phyloP scores from a whole-genome alignment of 1,140 invertebrate species.

The Paramacrobiotus metropolitanus region DNA sequence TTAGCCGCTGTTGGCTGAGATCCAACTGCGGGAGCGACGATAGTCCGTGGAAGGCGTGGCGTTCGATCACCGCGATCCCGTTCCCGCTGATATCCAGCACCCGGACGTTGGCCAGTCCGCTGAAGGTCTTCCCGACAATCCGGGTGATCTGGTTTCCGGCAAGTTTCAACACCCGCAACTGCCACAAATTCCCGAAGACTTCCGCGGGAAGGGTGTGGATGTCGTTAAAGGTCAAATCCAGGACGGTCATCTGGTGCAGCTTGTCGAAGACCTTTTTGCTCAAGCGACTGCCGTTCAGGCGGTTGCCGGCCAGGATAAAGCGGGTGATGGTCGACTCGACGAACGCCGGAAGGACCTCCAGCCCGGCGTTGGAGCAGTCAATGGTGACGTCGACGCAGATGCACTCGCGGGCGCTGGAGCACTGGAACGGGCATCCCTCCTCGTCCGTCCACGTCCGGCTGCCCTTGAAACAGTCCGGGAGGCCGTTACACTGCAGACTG shows the following conservation, averaged over 20 bases:
- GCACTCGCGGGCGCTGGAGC: conserved; percentile 18
- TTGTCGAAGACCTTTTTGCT: conserved; percentile 15
- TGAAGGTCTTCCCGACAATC: conserved; percentile 2
- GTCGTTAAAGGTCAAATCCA: conserved; percentile 16
- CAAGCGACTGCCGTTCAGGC: conserved; percentile 15
- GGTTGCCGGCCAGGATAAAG: conserved; percentile 20
- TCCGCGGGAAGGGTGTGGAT: background rate
- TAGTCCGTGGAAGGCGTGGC: conserved; percentile 7
- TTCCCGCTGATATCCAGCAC: background rate
- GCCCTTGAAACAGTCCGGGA: background rate
- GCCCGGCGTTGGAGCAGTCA: conserved; percentile 17
- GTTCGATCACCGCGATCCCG: background rate
- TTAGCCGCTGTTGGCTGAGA: conserved; percentile 20
- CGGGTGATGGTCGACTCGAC: conserved; percentile 19
- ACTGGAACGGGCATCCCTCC: conserved; percentile 19
- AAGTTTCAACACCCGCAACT: conserved; percentile 7
- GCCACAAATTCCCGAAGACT: conserved; percentile 4
- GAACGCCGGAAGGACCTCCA: conserved; percentile 16
- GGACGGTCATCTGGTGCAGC: conserved; percentile 16
- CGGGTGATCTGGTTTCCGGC: background rate
- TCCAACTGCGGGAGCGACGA: conserved; percentile 12
- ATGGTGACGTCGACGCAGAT: conserved; percentile 20
- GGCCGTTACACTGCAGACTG: background rate
- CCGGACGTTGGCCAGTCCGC: conserved; percentile 3
- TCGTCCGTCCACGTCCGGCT: conserved; percentile 23